Base-by-base conservation (phyloP, 2,888 invertebrate species). In the Amitus sp. region DNA sequence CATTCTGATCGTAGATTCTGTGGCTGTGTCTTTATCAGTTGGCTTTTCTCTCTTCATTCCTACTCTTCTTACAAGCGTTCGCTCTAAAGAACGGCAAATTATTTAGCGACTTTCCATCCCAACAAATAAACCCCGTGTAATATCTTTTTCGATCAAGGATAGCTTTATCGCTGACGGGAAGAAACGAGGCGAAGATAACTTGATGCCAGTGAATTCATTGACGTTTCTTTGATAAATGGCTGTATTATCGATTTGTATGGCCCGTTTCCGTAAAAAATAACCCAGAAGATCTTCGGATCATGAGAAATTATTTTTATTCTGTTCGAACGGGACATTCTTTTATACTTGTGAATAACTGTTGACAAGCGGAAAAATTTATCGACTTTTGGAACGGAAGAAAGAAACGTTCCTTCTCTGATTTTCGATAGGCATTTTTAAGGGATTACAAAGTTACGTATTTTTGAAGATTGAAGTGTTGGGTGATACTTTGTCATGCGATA, bases 61-160 rank as follows among this genome's bases (percentile, higher is more conserved):
- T 30, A 46, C n/a, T 50, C 37, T 58, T 47, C 50, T 43, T 47
- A 49, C 47, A 47, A 47, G 45, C 15, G 45, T 50, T 37, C 48
- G 37, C 55, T 62, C 37, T 47, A 58, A 42, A 40, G 46, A 52
- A 46, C 47, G 37, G 52, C 49, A 61, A 65, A 65, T 61, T 65
- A 57, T 65, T 65, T 57, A 61, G 37, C 50, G 54, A 46, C 53
- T 51, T 48, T 60, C 5, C 27, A 23, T 51, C 56, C 54, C 55
- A 55, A 53, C 59, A 58, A 54, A 51, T 49, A 62, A 59, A 62
- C 58, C 58, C 50, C 47, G 51, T 52, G 49, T 53, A 55, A 55
- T 65, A 65, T 65, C 65, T 59, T 65, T 65, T 65, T 65, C 62
- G 65, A 65, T 65, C 62, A 65, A 59, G 65, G 62, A 56, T 52